These are phyloP conservation scores for Sarcophaga carnaria DNA, from an alignment of 2,888 invertebrate genomes.

Conservation along the genomic window DNA sequence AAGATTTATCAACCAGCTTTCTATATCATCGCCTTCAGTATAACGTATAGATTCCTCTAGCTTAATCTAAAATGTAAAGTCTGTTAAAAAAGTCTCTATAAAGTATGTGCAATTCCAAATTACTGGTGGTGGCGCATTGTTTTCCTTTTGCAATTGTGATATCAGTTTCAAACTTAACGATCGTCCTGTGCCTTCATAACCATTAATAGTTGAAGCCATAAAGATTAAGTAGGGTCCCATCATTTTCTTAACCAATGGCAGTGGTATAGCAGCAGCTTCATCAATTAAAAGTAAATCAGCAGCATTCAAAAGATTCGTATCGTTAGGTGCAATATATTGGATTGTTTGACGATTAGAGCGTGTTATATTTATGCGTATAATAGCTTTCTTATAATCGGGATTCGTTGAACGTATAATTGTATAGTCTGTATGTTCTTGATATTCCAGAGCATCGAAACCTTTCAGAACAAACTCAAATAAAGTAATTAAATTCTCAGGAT, in stretches of 20 bases:
- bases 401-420: constrained; percentile 96
- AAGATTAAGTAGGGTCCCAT: constrained; percentile 96
- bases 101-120: constrained; percentile 65
- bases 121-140: constrained; percentile 85
- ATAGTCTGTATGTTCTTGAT: constrained; percentile 98
- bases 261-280: constrained; percentile 99
- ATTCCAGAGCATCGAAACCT: constrained; percentile 95
- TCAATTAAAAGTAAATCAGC: constrained; percentile 98
- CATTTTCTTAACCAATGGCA: constrained; percentile 94
- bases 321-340: constrained; percentile 98
- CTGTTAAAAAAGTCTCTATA: neutral
- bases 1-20: constrained; percentile 94
- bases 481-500: constrained; percentile 98
- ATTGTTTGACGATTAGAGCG: constrained; percentile 96
- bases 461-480: constrained; percentile 98
- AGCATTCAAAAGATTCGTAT: constrained; percentile 93
- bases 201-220: constrained; percentile 97
- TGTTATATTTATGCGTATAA: constrained; percentile 95
- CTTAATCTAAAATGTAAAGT: constrained; percentile 84
- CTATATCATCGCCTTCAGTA: constrained; percentile 91
- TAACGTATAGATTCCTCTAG: constrained; percentile 98
- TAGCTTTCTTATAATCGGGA: constrained; percentile 97
- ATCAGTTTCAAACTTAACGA: constrained; percentile 97
- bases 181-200: constrained; percentile 99
- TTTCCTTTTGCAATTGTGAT: constrained; percentile 89